Evolutionary conservation across 2,113 vertebrate species (phyloP).

Genomic region (Hypomesus transpacificus): DNA sequence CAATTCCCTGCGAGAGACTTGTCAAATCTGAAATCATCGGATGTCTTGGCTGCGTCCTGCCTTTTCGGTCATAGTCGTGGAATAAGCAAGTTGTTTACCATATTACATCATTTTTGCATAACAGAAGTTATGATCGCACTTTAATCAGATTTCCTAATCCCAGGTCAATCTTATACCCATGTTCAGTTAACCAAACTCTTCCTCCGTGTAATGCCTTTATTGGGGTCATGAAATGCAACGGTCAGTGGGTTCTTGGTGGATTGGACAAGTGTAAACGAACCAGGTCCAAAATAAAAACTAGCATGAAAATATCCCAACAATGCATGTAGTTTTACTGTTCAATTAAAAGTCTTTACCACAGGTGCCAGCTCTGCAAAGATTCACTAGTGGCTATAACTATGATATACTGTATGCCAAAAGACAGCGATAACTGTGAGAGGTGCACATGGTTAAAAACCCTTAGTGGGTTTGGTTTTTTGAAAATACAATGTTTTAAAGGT

Average conservation of each 20-base stretch:
- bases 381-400: no score
- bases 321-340: slow-evolving; percentile 57
- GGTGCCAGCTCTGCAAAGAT: not conserved
- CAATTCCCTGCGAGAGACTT: slow-evolving; percentile 49
- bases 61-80: slow-evolving; percentile 44
- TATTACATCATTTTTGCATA: slow-evolving; percentile 42
- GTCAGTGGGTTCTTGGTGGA: slow-evolving; percentile 21
- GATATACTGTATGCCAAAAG: no score
- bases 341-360: slow-evolving; percentile 56
- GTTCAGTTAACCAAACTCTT: not conserved
- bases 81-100: slow-evolving; percentile 32
- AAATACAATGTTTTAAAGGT: no score
- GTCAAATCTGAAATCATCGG: slow-evolving; percentile 17
- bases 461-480: no score
- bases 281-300: not conserved
- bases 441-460: no score
- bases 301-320: slow-evolving; percentile 16
- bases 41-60: slow-evolving; percentile 41
- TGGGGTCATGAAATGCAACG: not conserved
- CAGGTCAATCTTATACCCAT: not conserved
- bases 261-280: slow-evolving; percentile 6
- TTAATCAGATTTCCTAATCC: slow-evolving; percentile 38
- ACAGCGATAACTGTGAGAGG: no score
- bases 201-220: not conserved
- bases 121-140: slow-evolving; percentile 56